Percentiles rank a stretch among this genome's conserved stretches.
phyloP scores from a whole-genome alignment of 1,140 invertebrate species.

The Atopsyche davidsoni region DNA sequence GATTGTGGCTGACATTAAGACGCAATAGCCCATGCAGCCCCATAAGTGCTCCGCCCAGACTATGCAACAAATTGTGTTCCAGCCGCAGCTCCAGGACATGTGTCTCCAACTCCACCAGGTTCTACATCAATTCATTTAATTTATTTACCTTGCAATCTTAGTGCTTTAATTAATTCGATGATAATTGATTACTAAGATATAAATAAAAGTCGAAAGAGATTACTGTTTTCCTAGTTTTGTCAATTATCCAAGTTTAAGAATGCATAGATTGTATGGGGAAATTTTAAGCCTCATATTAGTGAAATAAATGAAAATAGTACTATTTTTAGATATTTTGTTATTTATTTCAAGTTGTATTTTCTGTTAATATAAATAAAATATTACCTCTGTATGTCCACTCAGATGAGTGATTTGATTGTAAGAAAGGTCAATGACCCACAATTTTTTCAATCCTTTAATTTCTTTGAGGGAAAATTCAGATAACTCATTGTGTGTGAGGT shows the following conservation, averaged over 20 bases:
- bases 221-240: too few species aligned
- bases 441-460: slow-evolving; percentile 60
- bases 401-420: slow-evolving; percentile 65
- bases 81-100: slow-evolving; percentile 62
- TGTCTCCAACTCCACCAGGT: slow-evolving; percentile 65
- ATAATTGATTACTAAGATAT: too few species aligned
- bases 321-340: too few species aligned
- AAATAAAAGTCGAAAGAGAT: slow-evolving; percentile 2
- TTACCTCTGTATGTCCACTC: slow-evolving; percentile 61
- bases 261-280: too few species aligned
- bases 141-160: too few species aligned
- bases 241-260: too few species aligned
- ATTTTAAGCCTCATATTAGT: too few species aligned
- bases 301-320: too few species aligned
- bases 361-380: too few species aligned
- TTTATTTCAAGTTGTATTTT: too few species aligned
- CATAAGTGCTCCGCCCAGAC: slow-evolving; percentile 64
- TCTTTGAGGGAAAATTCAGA: slow-evolving; percentile 70
- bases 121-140: too few species aligned
- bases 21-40: slow-evolving; percentile 64
- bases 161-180: too few species aligned
- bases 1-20: slow-evolving; percentile 68
- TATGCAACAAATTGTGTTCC: slow-evolving; percentile 64
- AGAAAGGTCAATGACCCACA: slow-evolving; percentile 65
- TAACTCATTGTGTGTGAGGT: slow-evolving; percentile 69